A percentile compares a stretch with the other conserved stretches of the same genome.
These are phyloP conservation scores for Anthopleura sola DNA, from an alignment of 64 coral and sea anemone species.

Conservation along the genomic window DNA sequence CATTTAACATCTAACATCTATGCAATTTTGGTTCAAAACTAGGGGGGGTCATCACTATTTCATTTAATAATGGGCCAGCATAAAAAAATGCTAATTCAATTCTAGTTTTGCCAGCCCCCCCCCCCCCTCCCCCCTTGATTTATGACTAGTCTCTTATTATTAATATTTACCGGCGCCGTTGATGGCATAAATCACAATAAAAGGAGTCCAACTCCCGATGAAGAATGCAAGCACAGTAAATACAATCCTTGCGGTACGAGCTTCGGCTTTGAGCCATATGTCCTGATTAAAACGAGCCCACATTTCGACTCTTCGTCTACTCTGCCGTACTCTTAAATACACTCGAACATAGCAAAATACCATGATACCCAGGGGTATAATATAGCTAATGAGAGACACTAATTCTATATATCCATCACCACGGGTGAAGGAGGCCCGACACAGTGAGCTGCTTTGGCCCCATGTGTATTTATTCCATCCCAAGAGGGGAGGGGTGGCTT, in stretches of 20 bases:
- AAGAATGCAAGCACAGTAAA: constrained; percentile 20
- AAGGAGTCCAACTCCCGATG: constrained; percentile 19
- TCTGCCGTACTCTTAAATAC: constrained; percentile 10
- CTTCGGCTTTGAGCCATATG: constrained; percentile 10
- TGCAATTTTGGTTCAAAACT: too few species aligned
- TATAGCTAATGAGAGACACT: constrained; percentile 13
- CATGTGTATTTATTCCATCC: constrained; percentile 30
- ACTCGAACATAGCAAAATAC: constrained; percentile 23
- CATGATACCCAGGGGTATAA: constrained; percentile 13
- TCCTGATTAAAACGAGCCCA: constrained; percentile 9
- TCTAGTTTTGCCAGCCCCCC: too few species aligned
- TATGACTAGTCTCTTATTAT: too few species aligned
- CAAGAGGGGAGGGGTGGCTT: constrained; percentile 20
- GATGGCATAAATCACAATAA: constrained; percentile 21
- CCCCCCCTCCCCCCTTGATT: too few species aligned
- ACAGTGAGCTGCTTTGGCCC: constrained; percentile 1
- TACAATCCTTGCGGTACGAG: constrained; percentile 17
- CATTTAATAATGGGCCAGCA: too few species aligned
- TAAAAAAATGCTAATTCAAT: too few species aligned
- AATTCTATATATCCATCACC: constrained; percentile 16
- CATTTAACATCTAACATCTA: too few species aligned
- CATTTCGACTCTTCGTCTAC: constrained; percentile 19
- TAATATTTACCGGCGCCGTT: constrained; percentile 4
- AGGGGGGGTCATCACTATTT: too few species aligned
- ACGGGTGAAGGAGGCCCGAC: constrained; percentile 5